Evolutionary conservation across 1,140 invertebrate species (phyloP).

Genomic region (Argopecten irradians): DNA sequence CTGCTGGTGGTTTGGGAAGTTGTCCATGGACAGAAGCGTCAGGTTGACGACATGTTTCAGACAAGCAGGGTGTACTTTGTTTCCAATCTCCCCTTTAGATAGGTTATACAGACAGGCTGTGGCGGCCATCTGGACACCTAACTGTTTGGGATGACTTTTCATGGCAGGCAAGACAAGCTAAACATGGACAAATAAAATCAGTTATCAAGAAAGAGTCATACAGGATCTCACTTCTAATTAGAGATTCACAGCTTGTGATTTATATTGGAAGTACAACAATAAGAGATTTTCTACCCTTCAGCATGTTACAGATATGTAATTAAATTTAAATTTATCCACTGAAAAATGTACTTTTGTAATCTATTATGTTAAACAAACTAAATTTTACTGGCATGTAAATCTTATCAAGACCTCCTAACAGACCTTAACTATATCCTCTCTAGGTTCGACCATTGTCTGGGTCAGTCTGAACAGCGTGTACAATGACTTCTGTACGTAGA

Average conservation of each 20-base stretch:
- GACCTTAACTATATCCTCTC: constrained; percentile 82
- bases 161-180: constrained; percentile 85
- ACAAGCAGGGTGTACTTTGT: constrained; percentile 83
- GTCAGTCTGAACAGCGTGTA: constrained; percentile 86
- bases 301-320: no score
- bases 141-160: constrained; percentile 82
- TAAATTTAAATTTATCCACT: no score
- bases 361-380: no score
- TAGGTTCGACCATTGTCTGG: constrained; percentile 80
- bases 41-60: constrained; percentile 84
- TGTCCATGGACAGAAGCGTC: constrained; percentile 85
- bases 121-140: constrained; percentile 87
- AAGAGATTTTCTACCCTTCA: background rate
- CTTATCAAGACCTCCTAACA: background rate
- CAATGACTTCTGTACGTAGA: constrained; percentile 85
- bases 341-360: no score
- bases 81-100: constrained; percentile 83
- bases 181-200: constrained; percentile 52
- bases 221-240: no score
- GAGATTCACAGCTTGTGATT: no score
- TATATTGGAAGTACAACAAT: no score
- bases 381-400: no score
- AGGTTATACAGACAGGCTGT: constrained; percentile 90
- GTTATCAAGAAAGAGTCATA: no score
- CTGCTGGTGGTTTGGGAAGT: constrained; percentile 83